Evolutionary conservation across 2,797 vertebrate genomes (phyloP).

Genomic region (Hoplostethus mediterraneus): DNA sequence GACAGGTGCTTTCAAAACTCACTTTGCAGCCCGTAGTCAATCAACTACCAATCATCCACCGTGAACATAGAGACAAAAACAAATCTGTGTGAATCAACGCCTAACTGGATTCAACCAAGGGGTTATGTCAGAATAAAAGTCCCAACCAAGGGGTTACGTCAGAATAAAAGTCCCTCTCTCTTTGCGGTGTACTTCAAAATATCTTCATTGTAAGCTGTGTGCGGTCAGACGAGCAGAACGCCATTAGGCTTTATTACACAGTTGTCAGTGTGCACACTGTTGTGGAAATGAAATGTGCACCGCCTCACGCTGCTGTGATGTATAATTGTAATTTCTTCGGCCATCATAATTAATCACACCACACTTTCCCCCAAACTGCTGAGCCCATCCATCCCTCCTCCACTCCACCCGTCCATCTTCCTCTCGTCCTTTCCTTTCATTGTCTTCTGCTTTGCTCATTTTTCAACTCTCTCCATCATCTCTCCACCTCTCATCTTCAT

Average conservation of each 20-base stretch:
- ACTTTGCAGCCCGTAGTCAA: too few relatives aligned
- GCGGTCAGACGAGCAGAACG: slow-evolving; percentile 57
- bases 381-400: slow-evolving; percentile 38
- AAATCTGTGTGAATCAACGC: too few relatives aligned
- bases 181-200: not conserved
- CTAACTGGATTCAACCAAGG: too few relatives aligned
- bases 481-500: not conserved
- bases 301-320: slow-evolving; percentile 53
- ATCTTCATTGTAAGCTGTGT: slow-evolving; percentile 17
- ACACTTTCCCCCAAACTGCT: slow-evolving; percentile 43
- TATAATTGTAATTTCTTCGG: slow-evolving; percentile 70
- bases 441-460: slow-evolving; percentile 36
- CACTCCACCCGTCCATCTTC: slow-evolving; percentile 33
- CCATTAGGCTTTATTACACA: slow-evolving; percentile 69
- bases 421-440: slow-evolving; percentile 31
- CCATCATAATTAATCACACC: slow-evolving; percentile 69
- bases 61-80: too few relatives aligned
- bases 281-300: slow-evolving; percentile 67
- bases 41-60: too few relatives aligned
- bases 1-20: too few relatives aligned
- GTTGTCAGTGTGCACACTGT: slow-evolving; percentile 64
- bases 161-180: too few relatives aligned
- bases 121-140: too few relatives aligned
- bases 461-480: slow-evolving; percentile 38
- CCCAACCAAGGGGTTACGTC: too few relatives aligned